These are phyloP conservation scores for Dryas iulia DNA, from an alignment of 1,140 invertebrate genomes.

Conservation along the genomic window DNA sequence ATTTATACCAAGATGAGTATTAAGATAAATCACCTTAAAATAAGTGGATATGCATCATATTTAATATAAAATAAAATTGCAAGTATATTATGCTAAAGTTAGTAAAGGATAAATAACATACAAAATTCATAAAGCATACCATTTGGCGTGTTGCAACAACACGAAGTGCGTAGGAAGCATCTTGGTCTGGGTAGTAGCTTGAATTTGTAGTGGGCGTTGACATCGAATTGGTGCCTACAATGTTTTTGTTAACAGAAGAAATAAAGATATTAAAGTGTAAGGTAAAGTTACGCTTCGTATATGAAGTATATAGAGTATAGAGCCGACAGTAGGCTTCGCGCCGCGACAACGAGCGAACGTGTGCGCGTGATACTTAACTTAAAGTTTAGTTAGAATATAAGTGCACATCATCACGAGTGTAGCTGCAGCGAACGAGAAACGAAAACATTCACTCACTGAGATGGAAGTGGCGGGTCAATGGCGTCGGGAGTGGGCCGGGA, in stretches of 20 bases:
- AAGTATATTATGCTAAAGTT: neutral
- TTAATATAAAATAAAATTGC: neutral
- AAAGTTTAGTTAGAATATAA: conserved; percentile 21
- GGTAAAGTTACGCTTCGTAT: conserved; percentile 27
- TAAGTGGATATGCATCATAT: no score
- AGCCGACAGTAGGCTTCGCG: conserved; percentile 58
- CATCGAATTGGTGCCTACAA: conserved; percentile 60
- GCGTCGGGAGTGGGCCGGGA: conserved; percentile 73
- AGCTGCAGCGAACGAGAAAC: conserved; percentile 68
- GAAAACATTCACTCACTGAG: conserved; percentile 38
- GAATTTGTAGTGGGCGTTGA: conserved; percentile 66
- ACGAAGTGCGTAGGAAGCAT: conserved; percentile 51
- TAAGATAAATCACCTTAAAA: no score
- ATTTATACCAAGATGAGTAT: no score
- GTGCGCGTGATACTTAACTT: conserved; percentile 28
- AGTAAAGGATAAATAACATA: neutral
- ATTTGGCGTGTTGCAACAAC: conserved; percentile 41
- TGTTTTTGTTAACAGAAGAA: conserved; percentile 70
- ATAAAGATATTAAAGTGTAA: conserved; percentile 43
- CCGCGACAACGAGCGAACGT: conserved; percentile 59
- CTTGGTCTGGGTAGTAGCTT: conserved; percentile 53
- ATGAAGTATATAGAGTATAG: conserved; percentile 44
- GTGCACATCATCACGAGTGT: conserved; percentile 58
- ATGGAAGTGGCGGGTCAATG: conserved; percentile 76
- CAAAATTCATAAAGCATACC: conserved; percentile 11